Evolutionary conservation across 2,113 vertebrate species (phyloP), one percentile per base, ranked within the genome.

Genomic region (Chaetura pelagica): DNA sequence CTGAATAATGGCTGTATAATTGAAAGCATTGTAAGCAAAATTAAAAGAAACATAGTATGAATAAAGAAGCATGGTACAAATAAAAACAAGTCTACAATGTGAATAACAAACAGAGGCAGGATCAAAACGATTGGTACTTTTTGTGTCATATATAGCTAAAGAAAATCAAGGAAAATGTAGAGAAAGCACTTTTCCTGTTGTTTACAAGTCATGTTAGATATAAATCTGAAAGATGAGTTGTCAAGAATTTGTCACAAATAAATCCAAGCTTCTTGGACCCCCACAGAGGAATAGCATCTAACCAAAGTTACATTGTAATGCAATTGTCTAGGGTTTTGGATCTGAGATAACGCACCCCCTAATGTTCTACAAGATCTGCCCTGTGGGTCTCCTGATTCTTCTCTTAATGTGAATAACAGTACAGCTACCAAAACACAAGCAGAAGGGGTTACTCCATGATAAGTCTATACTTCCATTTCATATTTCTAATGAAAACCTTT

Each of bases 11-110:
- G 30, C 32, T 96, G 35, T 84, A 55, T 90, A 89, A 49, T 8
- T 93, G 52, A 94, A 95, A 96, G 34, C 29, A 87, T 75, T 93
- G 93, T 80, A 95, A 84, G 73, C 44, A 96, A 94, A 98, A 97
- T 95, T 93, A 94, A 93, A 92, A 97, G 71, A 24, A 90, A 13
- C 32, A 77, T 72, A 72, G 12, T 80, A 73, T 62, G 62, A 97
- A 85, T 84, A 94, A 90, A 91, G 68, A 57, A 75, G 63, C 46
- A 69, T 78, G 46, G 14, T 48, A 78, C 58, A 75, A 90, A 91
- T 27, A 55, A 92, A 91, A 94, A 54, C 16, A 78, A 88, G 27
- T 4, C 17, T 54, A 59, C 0, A 0, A 15, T 34, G 29, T 76
- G 40, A 89, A 68, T 61, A 73, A 68, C 35, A 88, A 86, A 55